Conservation (phyloP, 2,888 invertebrate species). For the Mystacides longicornis region DNA sequence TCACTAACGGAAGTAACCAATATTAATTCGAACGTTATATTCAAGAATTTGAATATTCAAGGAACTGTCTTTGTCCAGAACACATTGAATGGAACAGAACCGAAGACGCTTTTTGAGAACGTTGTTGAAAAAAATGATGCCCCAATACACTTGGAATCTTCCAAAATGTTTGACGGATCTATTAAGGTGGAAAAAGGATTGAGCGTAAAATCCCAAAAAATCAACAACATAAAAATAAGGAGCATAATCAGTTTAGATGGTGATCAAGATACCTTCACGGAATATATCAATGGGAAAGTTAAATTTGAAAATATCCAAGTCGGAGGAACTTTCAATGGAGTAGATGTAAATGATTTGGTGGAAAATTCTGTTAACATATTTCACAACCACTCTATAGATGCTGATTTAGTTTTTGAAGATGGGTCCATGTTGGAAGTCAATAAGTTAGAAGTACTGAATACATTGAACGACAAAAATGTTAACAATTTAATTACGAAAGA, state of each 20-base stretch:
- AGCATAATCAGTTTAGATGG: conserved; percentile 44
- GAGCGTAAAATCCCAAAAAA: conserved; percentile 34
- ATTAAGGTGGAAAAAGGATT: conserved; percentile 36
- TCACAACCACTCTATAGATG: conserved; percentile 35
- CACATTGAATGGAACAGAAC: conserved; percentile 36
- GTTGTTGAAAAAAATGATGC: conserved; percentile 39
- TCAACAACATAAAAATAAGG: conserved; percentile 40
- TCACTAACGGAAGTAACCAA: conserved; percentile 37
- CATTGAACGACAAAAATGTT: conserved; percentile 35
- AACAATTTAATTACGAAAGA: conserved; percentile 25
- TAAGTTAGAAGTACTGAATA: conserved; percentile 32
- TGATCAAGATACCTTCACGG: conserved; percentile 39
- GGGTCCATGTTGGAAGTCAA: conserved; percentile 13
- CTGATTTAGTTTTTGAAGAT: conserved; percentile 35
- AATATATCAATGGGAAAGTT: conserved; percentile 36
- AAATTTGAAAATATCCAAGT: conserved; percentile 40
- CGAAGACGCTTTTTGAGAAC: conserved; percentile 38
- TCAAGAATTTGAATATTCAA: conserved; percentile 42
- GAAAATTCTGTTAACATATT: conserved; percentile 36
- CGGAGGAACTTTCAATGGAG: conserved; percentile 36
- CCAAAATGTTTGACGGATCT: conserved; percentile 40
- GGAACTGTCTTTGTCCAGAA: conserved; percentile 43
- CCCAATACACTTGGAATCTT: conserved; percentile 35
- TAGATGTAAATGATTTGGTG: conserved; percentile 39
- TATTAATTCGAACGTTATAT: conserved; percentile 39